Percentiles rank a stretch among this genome's conserved stretches.
These are phyloP conservation scores for Zaprionus bogoriensis DNA, from an alignment of 2,888 invertebrate genomes.

Conservation along the genomic window DNA sequence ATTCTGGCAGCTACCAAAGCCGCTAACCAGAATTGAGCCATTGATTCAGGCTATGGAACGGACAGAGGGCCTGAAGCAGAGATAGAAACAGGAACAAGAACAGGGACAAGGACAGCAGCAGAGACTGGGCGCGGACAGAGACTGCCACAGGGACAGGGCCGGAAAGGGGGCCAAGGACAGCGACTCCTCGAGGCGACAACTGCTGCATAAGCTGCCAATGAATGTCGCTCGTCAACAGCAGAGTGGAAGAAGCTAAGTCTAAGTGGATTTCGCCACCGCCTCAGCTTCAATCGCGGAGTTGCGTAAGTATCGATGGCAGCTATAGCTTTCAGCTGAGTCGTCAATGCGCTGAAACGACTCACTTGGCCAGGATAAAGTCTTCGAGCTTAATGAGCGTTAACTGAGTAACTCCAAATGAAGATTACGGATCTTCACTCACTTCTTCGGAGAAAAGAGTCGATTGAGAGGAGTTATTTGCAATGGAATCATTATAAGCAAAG, in stretches of 20 bases:
- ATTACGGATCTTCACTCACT: too few species aligned
- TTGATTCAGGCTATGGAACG: conserved; percentile 25
- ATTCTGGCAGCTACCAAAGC: conserved; percentile 16
- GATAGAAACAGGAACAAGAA: not conserved
- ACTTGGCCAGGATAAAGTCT: not conserved
- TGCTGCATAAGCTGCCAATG: conserved; percentile 48
- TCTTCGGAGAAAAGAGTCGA: too few species aligned
- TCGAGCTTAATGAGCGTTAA: not conserved
- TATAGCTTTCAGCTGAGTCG: not conserved
- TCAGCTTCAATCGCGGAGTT: not conserved
- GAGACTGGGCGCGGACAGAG: not conserved
- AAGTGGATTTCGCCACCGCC: conserved; percentile 17
- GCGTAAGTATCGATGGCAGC: not conserved
- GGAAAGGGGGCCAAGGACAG: not conserved
- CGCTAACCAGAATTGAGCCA: conserved; percentile 45
- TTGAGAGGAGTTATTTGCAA: too few species aligned
- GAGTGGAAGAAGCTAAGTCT: conserved; percentile 18
- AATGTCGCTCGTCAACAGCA: conserved; percentile 29
- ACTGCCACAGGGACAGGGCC: not conserved
- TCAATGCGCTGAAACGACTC: not conserved
- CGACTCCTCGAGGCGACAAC: conserved; percentile 23
- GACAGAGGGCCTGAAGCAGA: not conserved
- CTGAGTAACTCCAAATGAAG: too few species aligned
- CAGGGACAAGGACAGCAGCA: not conserved
- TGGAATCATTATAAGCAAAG: too few species aligned